A percentile compares a stretch with the other conserved stretches of the same genome.
Conservation (phyloP, 2,113 vertebrate genomes). For the Leucoraja erinaceus region DNA sequence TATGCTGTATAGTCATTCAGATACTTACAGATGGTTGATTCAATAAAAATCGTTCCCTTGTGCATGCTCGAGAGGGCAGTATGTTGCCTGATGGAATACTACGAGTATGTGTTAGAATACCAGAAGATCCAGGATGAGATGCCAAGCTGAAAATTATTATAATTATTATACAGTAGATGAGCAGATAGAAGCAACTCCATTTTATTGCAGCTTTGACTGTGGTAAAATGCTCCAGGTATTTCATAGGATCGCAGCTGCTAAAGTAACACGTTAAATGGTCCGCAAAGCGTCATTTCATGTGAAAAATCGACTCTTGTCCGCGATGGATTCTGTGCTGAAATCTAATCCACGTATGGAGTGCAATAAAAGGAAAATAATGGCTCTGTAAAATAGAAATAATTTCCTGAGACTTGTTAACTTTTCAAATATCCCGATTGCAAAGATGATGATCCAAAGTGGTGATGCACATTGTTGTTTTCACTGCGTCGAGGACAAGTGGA, state of each 20-base stretch:
- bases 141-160: neutral
- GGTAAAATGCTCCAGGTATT: no score
- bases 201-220: no score
- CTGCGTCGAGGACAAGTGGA: neutral
- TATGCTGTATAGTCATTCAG: neutral
- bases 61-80: neutral
- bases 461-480: neutral
- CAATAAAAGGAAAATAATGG: neutral
- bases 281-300: neutral
- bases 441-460: neutral
- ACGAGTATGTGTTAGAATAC: neutral
- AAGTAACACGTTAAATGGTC: no score
- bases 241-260: no score
- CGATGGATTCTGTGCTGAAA: neutral
- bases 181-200: no score
- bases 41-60: neutral
- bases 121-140: neutral
- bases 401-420: neutral
- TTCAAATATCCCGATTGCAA: neutral
- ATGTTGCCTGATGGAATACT: neutral
- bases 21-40: neutral
- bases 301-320: neutral
- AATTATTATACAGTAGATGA: neutral
- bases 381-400: neutral
- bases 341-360: neutral